These are phyloP conservation scores for Drosophila glabriapex DNA, from an alignment of 2,888 invertebrate genomes.

Conservation along the genomic window DNA sequence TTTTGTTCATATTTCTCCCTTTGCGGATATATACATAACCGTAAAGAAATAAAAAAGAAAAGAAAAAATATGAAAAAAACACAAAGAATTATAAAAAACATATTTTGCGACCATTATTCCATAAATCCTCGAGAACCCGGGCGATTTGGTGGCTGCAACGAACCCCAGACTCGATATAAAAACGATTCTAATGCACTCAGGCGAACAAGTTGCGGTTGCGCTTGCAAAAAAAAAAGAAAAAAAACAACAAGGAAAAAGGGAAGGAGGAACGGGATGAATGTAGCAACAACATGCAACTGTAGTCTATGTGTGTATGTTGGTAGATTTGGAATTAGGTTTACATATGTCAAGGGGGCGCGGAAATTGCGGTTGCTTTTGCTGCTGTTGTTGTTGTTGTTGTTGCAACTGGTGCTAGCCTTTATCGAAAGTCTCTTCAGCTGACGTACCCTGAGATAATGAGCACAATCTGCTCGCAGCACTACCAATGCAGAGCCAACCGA, in stretches of 20 bases:
- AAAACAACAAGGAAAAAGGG: not conserved
- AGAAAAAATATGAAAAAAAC: constrained; percentile 22
- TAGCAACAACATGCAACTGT: constrained; percentile 53
- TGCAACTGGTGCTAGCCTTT: constrained; percentile 32
- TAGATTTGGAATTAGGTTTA: constrained; percentile 63
- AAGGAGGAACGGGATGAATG: constrained; percentile 20
- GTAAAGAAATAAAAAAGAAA: constrained; percentile 19
- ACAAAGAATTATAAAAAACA: constrained; percentile 54
- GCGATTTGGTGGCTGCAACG: constrained; percentile 30
- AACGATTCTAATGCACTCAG: constrained; percentile 80
- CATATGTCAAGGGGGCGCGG: constrained; percentile 64
- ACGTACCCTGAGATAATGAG: constrained; percentile 53
- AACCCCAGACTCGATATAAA: constrained; percentile 29
- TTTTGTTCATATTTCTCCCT: constrained; percentile 52
- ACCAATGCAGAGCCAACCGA: constrained; percentile 22
- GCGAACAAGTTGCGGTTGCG: constrained; percentile 62
- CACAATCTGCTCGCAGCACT: constrained; percentile 47
- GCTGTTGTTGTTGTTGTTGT: not conserved
- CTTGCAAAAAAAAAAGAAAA: constrained; percentile 15
- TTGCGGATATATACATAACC: constrained; percentile 27
- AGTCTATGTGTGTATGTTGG: not conserved
- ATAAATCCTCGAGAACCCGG: constrained; percentile 66
- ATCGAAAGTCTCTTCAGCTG: constrained; percentile 59
- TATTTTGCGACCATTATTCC: constrained; percentile 68
- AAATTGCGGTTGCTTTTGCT: constrained; percentile 58